Conservation (phyloP, 2,113 vertebrate species). For the Prunella himalayana region DNA sequence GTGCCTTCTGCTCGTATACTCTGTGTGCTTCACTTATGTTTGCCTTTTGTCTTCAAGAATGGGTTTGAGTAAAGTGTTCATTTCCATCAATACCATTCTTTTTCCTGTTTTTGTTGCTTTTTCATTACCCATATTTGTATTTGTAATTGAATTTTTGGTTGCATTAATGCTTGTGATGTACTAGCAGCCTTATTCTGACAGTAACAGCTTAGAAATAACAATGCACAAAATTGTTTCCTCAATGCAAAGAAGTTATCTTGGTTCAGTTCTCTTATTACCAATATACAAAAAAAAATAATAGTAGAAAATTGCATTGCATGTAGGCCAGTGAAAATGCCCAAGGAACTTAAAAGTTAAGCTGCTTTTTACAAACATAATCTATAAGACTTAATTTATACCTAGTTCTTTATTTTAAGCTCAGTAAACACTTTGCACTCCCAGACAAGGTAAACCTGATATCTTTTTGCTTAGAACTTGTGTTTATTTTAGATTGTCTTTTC, state of each 20-base stretch:
- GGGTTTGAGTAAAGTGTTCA: neutral
- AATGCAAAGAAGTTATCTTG: neutral
- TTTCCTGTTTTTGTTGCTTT: neutral
- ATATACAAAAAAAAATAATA: neutral
- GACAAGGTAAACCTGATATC: neutral
- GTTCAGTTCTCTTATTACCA: rapidly evolving
- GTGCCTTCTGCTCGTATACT: neutral
- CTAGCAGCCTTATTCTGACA: neutral
- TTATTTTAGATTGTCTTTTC: neutral
- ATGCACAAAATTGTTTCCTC: neutral
- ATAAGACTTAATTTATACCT: neutral
- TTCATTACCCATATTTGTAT: neutral
- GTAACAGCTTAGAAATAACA: neutral
- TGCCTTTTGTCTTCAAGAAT: neutral
- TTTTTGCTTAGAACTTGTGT: neutral
- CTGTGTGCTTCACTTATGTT: neutral
- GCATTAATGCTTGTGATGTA: neutral
- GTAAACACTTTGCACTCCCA: neutral
- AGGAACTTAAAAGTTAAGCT: neutral
- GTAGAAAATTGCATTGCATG: neutral
- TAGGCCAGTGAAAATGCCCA: neutral
- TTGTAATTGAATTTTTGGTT: neutral
- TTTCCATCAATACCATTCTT: neutral
- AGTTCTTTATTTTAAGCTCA: neutral
- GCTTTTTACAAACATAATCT: neutral